Percentiles rank a stretch among this genome's conserved stretches.
phyloP scores from a whole-genome alignment of 2,888 invertebrate species.

The Tridacna gigas region DNA sequence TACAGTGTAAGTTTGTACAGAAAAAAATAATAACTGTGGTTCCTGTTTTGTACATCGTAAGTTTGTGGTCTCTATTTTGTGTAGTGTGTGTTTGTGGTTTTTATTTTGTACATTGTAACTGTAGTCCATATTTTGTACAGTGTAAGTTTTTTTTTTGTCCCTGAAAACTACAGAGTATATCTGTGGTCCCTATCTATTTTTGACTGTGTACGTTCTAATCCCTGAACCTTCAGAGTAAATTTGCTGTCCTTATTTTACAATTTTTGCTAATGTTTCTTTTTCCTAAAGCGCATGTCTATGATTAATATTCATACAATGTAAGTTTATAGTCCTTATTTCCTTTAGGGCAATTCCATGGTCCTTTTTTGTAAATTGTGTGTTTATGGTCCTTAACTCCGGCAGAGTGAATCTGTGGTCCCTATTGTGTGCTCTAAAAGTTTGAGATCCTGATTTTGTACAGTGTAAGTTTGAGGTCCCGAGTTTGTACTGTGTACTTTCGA shows the following conservation, averaged over 20 bases:
- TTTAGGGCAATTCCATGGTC: too few species aligned
- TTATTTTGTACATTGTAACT: not conserved
- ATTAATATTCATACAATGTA: not conserved
- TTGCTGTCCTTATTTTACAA: not conserved
- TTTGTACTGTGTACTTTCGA: not conserved
- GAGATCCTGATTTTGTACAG: not conserved
- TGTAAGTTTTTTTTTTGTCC: not conserved
- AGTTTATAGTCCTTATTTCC: not conserved
- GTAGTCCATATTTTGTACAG: not conserved
- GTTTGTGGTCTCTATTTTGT: not conserved
- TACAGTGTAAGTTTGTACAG: not conserved
- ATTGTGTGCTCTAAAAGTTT: not conserved
- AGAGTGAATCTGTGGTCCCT: not conserved
- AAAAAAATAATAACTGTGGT: too few species aligned
- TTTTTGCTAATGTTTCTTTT: not conserved
- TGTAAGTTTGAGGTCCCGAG: not conserved
- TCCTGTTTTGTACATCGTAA: conserved; percentile 1
- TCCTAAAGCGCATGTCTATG: not conserved
- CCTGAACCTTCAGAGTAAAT: not conserved
- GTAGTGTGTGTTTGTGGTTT: not conserved
- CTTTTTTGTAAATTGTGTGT: conserved; percentile 14
- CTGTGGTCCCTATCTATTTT: not conserved
- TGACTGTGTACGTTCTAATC: not conserved
- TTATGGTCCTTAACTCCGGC: not conserved
- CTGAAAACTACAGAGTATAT: not conserved